Evolutionary conservation across 2,797 vertebrate species (phyloP).

Genomic region (Poecilia wingei): DNA sequence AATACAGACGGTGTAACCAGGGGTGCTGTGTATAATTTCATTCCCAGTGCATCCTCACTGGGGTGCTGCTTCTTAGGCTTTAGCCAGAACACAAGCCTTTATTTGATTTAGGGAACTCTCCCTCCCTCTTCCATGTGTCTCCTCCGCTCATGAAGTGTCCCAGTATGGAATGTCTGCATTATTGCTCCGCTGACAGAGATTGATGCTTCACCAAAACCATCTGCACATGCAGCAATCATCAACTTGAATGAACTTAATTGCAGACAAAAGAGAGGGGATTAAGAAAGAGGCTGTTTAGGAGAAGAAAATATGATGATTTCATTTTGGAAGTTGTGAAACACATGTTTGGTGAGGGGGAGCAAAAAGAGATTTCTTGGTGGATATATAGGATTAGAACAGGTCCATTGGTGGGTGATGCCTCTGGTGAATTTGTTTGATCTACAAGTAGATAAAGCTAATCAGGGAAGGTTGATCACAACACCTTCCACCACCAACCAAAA

Average conservation of each 20-base stretch:
- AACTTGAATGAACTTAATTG: conserved; percentile 65
- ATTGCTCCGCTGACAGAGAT: conserved; percentile 79
- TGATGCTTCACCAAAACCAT: conserved; percentile 72
- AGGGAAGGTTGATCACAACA: not conserved
- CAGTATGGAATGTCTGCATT: conserved; percentile 81
- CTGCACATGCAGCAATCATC: conserved; percentile 73
- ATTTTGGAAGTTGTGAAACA: conserved; percentile 42
- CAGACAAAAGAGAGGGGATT: conserved; percentile 18
- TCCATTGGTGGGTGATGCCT: conserved; percentile 46
- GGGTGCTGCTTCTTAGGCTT: conserved; percentile 77
- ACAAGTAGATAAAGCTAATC: not conserved
- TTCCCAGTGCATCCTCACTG: conserved; percentile 79
- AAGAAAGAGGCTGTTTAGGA: conserved; percentile 22
- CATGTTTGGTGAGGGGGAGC: conserved; percentile 22
- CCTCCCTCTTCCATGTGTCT: conserved; percentile 66
- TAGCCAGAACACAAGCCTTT: conserved; percentile 73
- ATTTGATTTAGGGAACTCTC: conserved; percentile 79
- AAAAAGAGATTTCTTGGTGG: conserved; percentile 23
- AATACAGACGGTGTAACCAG: conserved; percentile 76
- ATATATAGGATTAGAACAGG: conserved; percentile 37
- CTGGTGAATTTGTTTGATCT: conserved; percentile 26
- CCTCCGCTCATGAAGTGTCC: conserved; percentile 73
- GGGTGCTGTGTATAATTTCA: conserved; percentile 76
- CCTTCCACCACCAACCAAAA: not conserved
- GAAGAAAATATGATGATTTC: conserved; percentile 28